phyloP scores from a whole-genome alignment of 2,888 invertebrate genomes.

The Leptinotarsa peninsularis region DNA sequence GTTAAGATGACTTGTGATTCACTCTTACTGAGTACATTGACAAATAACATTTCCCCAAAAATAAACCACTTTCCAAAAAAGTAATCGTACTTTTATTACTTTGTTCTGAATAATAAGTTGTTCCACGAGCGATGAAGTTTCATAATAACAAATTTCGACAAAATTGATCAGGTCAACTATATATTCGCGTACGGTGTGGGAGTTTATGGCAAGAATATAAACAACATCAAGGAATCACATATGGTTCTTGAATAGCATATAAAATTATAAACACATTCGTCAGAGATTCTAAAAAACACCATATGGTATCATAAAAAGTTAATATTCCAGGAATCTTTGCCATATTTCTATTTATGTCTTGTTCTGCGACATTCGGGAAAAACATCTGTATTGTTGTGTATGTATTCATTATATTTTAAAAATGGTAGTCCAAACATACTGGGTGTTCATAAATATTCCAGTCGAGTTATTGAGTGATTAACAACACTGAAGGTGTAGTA shows the following conservation, averaged over 20 bases:
- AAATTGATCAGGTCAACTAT: slow-evolving; percentile 1
- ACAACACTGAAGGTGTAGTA: no score
- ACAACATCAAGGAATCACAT: slow-evolving; percentile 4
- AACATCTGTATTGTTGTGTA: not conserved
- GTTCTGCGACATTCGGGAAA: not conserved
- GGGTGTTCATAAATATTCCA: no score
- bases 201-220: slow-evolving; percentile 9
- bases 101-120: not conserved
- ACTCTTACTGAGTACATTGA: not conserved
- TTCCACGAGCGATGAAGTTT: not conserved
- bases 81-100: not conserved
- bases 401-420: not conserved
- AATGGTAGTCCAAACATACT: not conserved
- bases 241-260: not conserved
- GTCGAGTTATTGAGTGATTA: no score
- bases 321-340: not conserved
- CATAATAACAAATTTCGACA: not conserved
- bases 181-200: not conserved
- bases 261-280: slow-evolving; percentile 3
- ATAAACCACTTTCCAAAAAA: not conserved
- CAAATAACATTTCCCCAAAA: not conserved
- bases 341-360: not conserved
- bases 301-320: slow-evolving; percentile 6
- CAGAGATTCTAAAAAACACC: not conserved
- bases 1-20: not conserved